Base-by-base conservation (phyloP, 2,113 vertebrate genomes). In the Notechis scutatus region DNA sequence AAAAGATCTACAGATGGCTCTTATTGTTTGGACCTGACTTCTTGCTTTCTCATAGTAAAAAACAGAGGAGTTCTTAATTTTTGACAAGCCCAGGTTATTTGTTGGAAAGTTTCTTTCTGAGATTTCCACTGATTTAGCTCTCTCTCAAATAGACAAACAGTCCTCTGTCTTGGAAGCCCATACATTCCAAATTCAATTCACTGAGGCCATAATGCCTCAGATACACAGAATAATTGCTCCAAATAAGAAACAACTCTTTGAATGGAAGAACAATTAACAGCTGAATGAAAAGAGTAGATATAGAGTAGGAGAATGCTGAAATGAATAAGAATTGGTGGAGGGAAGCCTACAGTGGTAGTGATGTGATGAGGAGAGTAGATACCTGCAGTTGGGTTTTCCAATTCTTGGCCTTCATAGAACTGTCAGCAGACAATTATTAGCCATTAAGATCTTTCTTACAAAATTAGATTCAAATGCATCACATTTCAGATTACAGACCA, bases 211-310 rank as follows among this genome's bases (percentile, higher is more conserved):
- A 24, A 39, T 87, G 74, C 34, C 47, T 34, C 91, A 94, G 91
- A 94, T 87, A 88, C 57, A 55, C 1, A 21, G 56, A 12, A 54
- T 90, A 92, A 92, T 94, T 45, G 88, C 88, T 94, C 91, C 74
- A 69, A 55, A 47, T 5, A 29, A 88, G 45, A 90, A 93, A 57
- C 91, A 54, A 92, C 45, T 59, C 81, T 94, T 91, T 56, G 47
- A 88, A 52, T 42, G 55, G 0, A 0, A 87, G 52, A 94, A 85
- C 52, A 64, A 88, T 92, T 87, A 88, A 86, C 52, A 11, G 42
- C 18, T 85, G 91, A 92, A 91, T 87, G 85, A 89, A 92, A 91
- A 89, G 1, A 50, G 90, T 45, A 47, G 24, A 29, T 29, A 89
- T 74, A 81, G 34, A 29, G 45, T 92, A 87, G 69, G n/a, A 89